Evolutionary conservation across 2,113 vertebrate species (phyloP).

Genomic region (Myotis brandtii): DNA sequence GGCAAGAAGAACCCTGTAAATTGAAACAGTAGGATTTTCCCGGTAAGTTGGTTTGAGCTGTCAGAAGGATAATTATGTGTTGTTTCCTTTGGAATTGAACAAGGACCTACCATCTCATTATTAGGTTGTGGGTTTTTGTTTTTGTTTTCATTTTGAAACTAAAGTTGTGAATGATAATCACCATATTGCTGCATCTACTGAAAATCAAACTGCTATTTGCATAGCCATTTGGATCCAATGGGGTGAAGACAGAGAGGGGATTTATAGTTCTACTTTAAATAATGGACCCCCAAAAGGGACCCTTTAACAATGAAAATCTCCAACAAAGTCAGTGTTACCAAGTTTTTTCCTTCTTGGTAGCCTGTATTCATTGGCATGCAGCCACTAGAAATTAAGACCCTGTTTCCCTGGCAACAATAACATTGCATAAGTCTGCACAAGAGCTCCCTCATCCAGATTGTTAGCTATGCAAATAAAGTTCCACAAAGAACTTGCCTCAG

Average conservation of each 20-base stretch:
- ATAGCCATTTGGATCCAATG: background rate
- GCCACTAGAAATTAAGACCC: constrained; percentile 58
- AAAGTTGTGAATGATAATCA: constrained; percentile 55
- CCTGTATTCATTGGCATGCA: constrained; percentile 62
- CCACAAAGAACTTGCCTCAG: constrained; percentile 70
- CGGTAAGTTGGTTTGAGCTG: constrained; percentile 27
- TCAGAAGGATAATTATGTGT: constrained; percentile 49
- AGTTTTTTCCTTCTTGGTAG: constrained; percentile 13
- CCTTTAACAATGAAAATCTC: constrained; percentile 41
- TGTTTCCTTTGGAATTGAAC: constrained; percentile 44
- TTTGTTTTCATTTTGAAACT: constrained; percentile 50
- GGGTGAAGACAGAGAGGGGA: background rate
- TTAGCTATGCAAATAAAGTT: constrained; percentile 81
- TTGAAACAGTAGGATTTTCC: constrained; percentile 37
- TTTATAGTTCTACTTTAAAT: constrained; percentile 4
- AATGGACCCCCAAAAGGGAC: background rate
- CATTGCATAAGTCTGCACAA: constrained; percentile 41
- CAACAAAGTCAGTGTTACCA: constrained; percentile 5
- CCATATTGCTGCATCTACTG: constrained; percentile 25
- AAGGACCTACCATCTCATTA: constrained; percentile 18
- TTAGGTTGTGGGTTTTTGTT: background rate
- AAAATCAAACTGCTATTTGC: constrained; percentile 44
- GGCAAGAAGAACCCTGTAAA: constrained; percentile 34
- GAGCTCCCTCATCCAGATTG: constrained; percentile 65
- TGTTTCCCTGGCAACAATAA: constrained; percentile 79